Evolutionary conservation across 2,797 vertebrate species (phyloP).

Genomic region (Enteromius unitaeniatus): DNA sequence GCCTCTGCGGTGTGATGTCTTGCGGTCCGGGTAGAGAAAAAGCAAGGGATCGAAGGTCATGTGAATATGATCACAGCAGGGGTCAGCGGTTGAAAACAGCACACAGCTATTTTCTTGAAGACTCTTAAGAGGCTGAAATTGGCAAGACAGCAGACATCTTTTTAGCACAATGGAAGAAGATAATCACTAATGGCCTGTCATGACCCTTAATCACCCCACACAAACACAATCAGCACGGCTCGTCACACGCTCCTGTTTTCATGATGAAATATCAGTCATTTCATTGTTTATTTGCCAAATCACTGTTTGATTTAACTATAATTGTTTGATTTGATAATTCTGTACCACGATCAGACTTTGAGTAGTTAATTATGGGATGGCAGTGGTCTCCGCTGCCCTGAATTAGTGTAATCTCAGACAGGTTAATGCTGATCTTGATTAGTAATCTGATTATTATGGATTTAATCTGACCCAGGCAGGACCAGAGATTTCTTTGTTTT

Average conservation of each 20-base stretch:
- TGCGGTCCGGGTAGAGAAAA: slow-evolving; percentile 70
- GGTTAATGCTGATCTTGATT: slow-evolving; percentile 53
- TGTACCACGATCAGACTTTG: background rate
- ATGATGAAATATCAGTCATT: background rate
- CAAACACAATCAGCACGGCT: background rate
- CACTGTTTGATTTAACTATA: background rate
- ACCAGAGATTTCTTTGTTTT: slow-evolving; percentile 33
- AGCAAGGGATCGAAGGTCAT: slow-evolving; percentile 32
- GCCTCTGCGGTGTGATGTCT: slow-evolving; percentile 76
- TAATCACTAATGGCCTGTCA: slow-evolving; percentile 23
- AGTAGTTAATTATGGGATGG: background rate
- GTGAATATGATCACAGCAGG: slow-evolving; percentile 39
- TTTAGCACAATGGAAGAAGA: slow-evolving; percentile 23
- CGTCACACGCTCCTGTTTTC: background rate
- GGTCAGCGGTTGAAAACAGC: slow-evolving; percentile 11
- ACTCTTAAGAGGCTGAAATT: slow-evolving; percentile 11
- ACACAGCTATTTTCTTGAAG: background rate
- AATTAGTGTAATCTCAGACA: slow-evolving; percentile 61
- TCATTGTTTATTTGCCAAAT: background rate
- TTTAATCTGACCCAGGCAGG: slow-evolving; percentile 26
- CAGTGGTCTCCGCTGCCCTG: slow-evolving; percentile 21
- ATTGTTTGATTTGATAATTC: background rate
- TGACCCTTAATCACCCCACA: slow-evolving; percentile 20
- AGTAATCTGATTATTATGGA: slow-evolving; percentile 55
- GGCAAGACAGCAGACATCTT: slow-evolving; percentile 5